Percentiles rank a stretch among this genome's conserved stretches.
phyloP scores from a whole-genome alignment of 1,140 invertebrate genomes.

The Scylla paramamosain region DNA sequence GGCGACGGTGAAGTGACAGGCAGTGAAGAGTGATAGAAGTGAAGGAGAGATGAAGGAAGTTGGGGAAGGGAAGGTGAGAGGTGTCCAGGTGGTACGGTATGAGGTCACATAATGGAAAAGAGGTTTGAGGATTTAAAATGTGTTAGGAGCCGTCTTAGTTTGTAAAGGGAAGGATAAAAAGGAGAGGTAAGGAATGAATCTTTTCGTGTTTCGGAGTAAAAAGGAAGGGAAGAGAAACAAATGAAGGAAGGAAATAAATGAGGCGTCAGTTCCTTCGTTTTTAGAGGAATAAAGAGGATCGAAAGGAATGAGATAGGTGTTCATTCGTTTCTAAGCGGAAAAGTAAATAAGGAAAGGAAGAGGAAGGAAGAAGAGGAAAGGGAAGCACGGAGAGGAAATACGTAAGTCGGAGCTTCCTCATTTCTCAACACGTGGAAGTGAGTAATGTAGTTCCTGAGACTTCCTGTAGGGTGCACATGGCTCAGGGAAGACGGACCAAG shows the following conservation, averaged over 20 bases:
- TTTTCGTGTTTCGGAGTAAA: background rate
- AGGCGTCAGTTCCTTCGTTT: background rate
- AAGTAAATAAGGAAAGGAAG: background rate
- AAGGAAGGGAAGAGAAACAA: background rate
- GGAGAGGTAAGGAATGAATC: background rate
- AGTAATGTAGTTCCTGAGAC: background rate
- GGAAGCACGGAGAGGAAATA: background rate
- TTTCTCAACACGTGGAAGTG: background rate
- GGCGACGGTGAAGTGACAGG: too few species aligned
- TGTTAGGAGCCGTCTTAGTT: background rate
- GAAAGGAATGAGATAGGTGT: background rate
- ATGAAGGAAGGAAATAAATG: background rate
- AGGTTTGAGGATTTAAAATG: too few species aligned
- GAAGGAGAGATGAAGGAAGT: too few species aligned
- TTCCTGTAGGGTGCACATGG: background rate
- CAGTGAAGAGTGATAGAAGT: too few species aligned
- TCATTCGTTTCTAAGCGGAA: too few species aligned
- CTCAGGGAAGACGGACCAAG: background rate
- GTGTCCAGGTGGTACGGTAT: background rate
- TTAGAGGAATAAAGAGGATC: background rate
- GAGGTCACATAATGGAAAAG: background rate
- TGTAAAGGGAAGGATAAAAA: background rate
- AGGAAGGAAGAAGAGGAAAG: background rate
- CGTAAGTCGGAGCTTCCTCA: background rate
- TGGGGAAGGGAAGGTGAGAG: too few species aligned